Base-by-base conservation (phyloP, 1,140 invertebrate genomes). In the Galendromus occidentalis region DNA sequence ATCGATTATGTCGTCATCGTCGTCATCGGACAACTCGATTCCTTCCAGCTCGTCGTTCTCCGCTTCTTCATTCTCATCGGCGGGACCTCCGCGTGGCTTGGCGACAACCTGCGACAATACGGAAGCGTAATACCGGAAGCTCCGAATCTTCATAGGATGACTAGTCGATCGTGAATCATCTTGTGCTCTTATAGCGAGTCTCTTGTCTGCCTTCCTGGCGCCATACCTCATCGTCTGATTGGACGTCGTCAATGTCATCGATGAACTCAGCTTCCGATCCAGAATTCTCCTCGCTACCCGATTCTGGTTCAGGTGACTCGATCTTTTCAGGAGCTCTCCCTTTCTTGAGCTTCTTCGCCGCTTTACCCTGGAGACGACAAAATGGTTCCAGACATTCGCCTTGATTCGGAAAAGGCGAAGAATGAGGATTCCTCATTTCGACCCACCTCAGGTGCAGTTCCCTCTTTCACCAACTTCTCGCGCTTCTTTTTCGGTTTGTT, bases 151-250 rank as follows among this genome's bases (percentile, higher is more conserved):
- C 51, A 59, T 22, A 59, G 33, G 25, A 29, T 22, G 45, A 59
- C 14, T 14, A 59, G 2, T 20, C 33, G 33, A 9, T 39, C 33
- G 33, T 4, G 9, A 39, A 6, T 39, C 33, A 39, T 6, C 4
- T 39, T 39, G 9, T 39, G 4, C 33, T n/a, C n/a, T n/a, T n/a
- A 39, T 39, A 4, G 33, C 33, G 33, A 39, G 9, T 6, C 33
- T 39, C 33, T 6, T 6, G 9, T 39, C 33, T 39, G n/a, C n/a
- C 33, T 39, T 39, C 33, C 33, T 39, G 33, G 33, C 4, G 33
- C 9, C 33, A 39, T 29, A 59, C 51, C 51, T 59, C 51, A 59
- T 59, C 51, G 22, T 59, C 51, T 14, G 51, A 59, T 59, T 59
- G 25, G 25, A 17, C 20, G 14, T 59, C 51, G 25, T 59, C 51